Evolutionary conservation across 2,113 vertebrate genomes (phyloP).

Genomic region (Alexandromys fortis): DNA sequence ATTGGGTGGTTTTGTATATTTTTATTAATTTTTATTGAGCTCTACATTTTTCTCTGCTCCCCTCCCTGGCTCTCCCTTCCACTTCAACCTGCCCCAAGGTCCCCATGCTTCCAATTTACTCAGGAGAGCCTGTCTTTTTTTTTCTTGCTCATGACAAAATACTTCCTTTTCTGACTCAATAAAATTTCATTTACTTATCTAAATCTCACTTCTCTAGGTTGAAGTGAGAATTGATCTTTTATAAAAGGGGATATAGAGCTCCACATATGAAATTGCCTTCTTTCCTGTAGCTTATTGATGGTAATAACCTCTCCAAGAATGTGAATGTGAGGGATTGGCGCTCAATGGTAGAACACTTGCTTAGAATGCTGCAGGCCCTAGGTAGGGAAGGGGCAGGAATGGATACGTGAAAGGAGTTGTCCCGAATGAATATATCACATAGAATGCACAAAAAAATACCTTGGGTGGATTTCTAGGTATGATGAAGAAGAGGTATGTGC

Average conservation of each 20-base stretch:
- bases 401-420: background rate
- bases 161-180: background rate
- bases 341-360: background rate
- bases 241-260: background rate
- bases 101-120: no score
- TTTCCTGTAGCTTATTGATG: background rate
- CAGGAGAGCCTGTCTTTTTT: no score
- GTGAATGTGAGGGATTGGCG: background rate
- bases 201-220: background rate
- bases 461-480: background rate
- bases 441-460: background rate
- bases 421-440: background rate
- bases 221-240: background rate
- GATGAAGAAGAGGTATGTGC: background rate
- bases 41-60: no score
- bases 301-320: background rate
- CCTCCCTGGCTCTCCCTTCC: no score
- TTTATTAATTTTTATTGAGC: no score
- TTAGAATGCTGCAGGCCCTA: background rate
- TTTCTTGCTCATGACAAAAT: slow-evolving; percentile 10
- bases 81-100: no score
- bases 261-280: background rate
- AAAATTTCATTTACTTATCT: slow-evolving; percentile 1
- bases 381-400: background rate
- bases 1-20: background rate